Percentiles rank a stretch among this genome's conserved stretches.
These are phyloP conservation scores for Dendrophyllia cribrosa DNA, from an alignment of 64 coral and sea anemone species.

Conservation along the genomic window DNA sequence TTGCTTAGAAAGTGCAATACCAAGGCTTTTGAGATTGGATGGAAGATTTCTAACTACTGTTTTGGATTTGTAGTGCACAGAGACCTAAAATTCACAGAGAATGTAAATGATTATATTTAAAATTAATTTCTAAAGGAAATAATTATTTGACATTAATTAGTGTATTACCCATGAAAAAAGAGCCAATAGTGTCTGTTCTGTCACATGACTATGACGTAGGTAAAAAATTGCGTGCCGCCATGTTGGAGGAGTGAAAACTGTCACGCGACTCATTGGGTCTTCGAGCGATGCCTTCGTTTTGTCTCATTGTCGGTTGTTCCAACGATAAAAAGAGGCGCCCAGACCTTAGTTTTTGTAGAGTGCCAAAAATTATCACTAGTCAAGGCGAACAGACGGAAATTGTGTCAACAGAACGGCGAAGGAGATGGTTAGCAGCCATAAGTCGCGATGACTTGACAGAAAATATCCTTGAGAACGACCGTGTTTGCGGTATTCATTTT, in stretches of 20 bases:
- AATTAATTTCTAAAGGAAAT: no score
- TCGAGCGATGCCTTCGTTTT: conserved; percentile 61
- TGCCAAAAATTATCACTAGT: conserved; percentile 61
- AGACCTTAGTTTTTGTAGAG: conserved; percentile 52
- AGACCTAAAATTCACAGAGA: conserved; percentile 11
- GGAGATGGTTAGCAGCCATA: conserved; percentile 36
- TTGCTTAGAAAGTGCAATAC: conserved; percentile 20
- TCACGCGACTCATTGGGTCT: not conserved
- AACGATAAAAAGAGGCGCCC: conserved; percentile 42
- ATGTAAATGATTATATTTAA: no score
- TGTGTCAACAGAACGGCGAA: conserved; percentile 60
- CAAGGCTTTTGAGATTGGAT: conserved; percentile 8
- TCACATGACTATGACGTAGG: conserved; percentile 45
- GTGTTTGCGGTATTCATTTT: conserved; percentile 63
- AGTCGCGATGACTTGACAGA: conserved; percentile 68
- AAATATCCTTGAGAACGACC: conserved; percentile 42
- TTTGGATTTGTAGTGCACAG: conserved; percentile 27
- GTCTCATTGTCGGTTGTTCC: conserved; percentile 60
- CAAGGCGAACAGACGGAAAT: conserved; percentile 66
- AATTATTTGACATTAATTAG: no score
- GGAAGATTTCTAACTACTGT: conserved; percentile 16
- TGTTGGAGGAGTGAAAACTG: conserved; percentile 36
- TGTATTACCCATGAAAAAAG: no score
- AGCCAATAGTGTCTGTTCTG: conserved; percentile 46
- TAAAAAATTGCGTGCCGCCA: conserved; percentile 15